Evolutionary conservation across 2,888 invertebrate genomes (phyloP), one percentile per base, ranked within the genome.

Genomic region (Chloroclystis v-ata): DNA sequence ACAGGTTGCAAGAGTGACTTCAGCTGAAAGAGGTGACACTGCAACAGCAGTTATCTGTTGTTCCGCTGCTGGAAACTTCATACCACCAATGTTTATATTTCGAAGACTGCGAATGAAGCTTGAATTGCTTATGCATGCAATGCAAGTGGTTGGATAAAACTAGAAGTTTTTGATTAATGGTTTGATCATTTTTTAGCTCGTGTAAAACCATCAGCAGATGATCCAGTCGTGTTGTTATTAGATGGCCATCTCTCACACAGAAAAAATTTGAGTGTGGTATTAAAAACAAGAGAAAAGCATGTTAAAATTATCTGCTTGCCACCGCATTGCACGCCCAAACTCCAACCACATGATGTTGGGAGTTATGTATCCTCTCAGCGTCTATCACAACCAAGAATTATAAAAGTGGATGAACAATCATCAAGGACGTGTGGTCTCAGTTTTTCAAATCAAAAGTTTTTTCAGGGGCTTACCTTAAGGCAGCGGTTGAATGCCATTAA

Each of bases 301-400:
- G 63, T 70, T 7, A 56, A 59, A 9, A 58, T 82, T 11, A 35
- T 78, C 3, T 72, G 69, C 40, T 25, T 81, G 40, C 75, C 74
- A 20, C 71, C 75, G 16, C 75, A 82, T 57, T 73, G 67, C 43
- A 67, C 65, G 28, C 69, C 74, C 49, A 76, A 70, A 51, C 44
- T 78, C 25, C 78, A 81, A 49, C 77, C 75, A 7, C 28, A 57
- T 2, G 56, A 57, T 46, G 56, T 62, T 20, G 48, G n/a, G 45
- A 5, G n/a, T 59, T 10, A 33, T 33, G 33, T 29, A 29, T 33
- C 33, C 33, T 33, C 33, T 33, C 33, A 33, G 33, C 33, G 33
- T 33, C 33, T 33, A 33, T 33, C 33, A 33, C 33, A 33, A 43
- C 11, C 45, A 50, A 32, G 20, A 33, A 33, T 32, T 33, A 30